phyloP scores from a whole-genome alignment of 2,797 vertebrate species.

The Macroramphosus scolopax region DNA sequence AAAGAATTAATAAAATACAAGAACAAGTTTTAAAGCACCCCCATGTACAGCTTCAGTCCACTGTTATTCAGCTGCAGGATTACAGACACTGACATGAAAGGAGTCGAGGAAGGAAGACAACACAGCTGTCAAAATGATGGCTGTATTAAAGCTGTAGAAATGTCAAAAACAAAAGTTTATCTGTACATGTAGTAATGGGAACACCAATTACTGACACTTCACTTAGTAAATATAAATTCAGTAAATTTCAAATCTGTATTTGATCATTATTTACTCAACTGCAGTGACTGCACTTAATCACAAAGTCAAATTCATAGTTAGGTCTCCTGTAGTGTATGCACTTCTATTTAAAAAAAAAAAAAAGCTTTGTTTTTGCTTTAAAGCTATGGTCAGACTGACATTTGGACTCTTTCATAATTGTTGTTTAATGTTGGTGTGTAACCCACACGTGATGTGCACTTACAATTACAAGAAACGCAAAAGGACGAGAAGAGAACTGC shows the following conservation, averaged over 20 bases:
- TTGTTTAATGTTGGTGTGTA: not conserved
- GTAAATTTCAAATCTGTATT: no score
- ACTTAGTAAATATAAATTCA: no score
- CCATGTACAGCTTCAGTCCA: slow-evolving; percentile 24
- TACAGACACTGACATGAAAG: slow-evolving; percentile 1
- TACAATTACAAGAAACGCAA: not conserved
- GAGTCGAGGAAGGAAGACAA: slow-evolving; percentile 32
- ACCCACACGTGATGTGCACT: not conserved
- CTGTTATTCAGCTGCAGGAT: slow-evolving; percentile 13
- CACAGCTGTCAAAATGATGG: slow-evolving; percentile 6
- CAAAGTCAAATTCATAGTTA: slow-evolving; percentile 3
- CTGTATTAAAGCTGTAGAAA: no score
- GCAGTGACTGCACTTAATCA: slow-evolving; percentile 3
- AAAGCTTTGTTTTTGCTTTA: slow-evolving; percentile 9
- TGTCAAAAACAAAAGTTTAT: no score
- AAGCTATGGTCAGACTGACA: no score
- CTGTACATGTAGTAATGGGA: not conserved
- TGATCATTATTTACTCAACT: not conserved
- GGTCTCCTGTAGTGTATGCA: no score
- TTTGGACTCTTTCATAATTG: not conserved
- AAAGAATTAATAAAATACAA: slow-evolving; percentile 21
- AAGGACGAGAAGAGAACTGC: slow-evolving; percentile 17
- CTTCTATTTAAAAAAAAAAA: no score
- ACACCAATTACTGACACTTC: not conserved
- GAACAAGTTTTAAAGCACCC: slow-evolving; percentile 27